Evolutionary conservation across 2,888 invertebrate genomes (phyloP), one percentile per base, ranked within the genome.

Genomic region (Apoda limacodes): DNA sequence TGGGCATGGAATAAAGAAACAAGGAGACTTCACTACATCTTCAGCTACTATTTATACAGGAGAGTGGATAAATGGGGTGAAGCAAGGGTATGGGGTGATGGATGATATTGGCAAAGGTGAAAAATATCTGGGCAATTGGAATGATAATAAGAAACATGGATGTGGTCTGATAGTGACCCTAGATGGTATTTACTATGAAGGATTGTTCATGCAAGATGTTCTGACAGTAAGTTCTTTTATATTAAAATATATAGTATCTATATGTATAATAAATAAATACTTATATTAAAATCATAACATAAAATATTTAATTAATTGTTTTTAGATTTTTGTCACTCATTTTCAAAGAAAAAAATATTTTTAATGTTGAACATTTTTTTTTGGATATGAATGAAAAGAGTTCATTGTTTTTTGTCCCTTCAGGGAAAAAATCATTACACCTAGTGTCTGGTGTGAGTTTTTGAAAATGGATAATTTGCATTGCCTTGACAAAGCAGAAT

Each of bases 171-270:
- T 95, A 33, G 92, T 95, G 9, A 94, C 94, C 0, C 82, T 93
- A 33, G 93, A 93, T 57, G 95, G 94, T 0, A 89, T 93, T 60
- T 95, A 95, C 65, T 95, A 94, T 50, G 95, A 95, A 72, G 95
- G 95, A 9, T 84, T 85, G 39, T 95, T 94, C 57, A 85, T 85
- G 50, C 88, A 90, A 54, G 90, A 92, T 60, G 83, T 89, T 45
- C 75, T 95, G 38, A 86, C 85, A 54, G 92, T 92, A 60, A 81
- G 82, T 46, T 13, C n/a, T 17, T 7, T 17, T 6, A 17, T 17
- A 7, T 17, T 17, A 6, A 17, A 17, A 17, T 17, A 6, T 7
- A 17, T 17, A 17, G 17, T 7, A 6, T 17, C 5, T 17, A 17
- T 17, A 17, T 17, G 17, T 5, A 17, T 7, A 6, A n/a, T n/a